These are phyloP conservation scores for Octodonta nipae DNA, from an alignment of 2,888 invertebrate species.

Conservation along the genomic window DNA sequence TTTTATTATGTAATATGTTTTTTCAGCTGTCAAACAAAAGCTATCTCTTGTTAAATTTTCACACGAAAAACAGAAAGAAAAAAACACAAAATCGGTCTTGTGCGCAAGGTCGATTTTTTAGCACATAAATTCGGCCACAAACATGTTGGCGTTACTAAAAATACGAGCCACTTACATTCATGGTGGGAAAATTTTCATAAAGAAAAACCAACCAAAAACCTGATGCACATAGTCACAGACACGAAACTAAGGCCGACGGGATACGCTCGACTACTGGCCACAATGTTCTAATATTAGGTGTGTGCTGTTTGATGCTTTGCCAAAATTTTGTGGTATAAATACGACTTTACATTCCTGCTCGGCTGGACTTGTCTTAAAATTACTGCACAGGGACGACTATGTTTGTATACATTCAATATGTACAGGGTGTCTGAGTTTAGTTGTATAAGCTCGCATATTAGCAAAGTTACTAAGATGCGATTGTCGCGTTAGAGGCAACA, in stretches of 20 bases:
- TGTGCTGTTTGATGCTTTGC: constrained; percentile 27
- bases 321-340: constrained; percentile 25
- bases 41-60: too few species aligned
- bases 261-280: constrained; percentile 9
- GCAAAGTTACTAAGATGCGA: too few species aligned
- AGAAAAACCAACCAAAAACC: constrained; percentile 14
- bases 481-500: too few species aligned
- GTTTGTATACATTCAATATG: constrained; percentile 1
- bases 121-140: too few species aligned
- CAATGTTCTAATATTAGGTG: constrained; percentile 26
- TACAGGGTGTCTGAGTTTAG: too few species aligned
- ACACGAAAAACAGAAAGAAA: too few species aligned
- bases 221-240: constrained; percentile 23
- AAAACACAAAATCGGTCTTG: too few species aligned
- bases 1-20: too few species aligned
- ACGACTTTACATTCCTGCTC: constrained; percentile 16
- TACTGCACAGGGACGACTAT: background rate
- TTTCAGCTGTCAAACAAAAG: too few species aligned
- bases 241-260: constrained; percentile 19
- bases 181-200: constrained; percentile 15
- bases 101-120: too few species aligned
- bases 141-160: too few species aligned
- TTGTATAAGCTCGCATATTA: too few species aligned
- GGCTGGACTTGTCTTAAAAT: constrained; percentile 3
- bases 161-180: constrained; percentile 24